Evolutionary conservation across 2,113 vertebrate species (phyloP), one percentile per base, ranked within the genome.

Genomic region (Equus przewalskii): DNA sequence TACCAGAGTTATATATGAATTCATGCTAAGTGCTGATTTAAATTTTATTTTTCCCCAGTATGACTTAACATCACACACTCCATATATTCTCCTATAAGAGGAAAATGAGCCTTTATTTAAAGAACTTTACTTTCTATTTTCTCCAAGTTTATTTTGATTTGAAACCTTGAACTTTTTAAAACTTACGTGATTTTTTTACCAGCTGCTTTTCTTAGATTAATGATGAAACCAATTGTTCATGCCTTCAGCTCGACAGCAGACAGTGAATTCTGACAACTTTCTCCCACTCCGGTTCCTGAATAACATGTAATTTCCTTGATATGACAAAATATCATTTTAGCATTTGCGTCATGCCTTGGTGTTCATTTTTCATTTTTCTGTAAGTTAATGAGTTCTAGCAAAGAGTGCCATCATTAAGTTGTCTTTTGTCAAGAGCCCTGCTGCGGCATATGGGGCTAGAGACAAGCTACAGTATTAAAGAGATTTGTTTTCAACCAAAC

Each of bases 281-380:
- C 56, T 97, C 9, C 76, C 19, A 85, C 33, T 98, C 84, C 0
- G 89, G 3, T 96, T 98, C 24, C n/a, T 76, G 49, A 96, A 30
- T 96, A 97, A 72, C 54, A 96, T 98, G 21, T 65, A 90, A 97
- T 98, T 98, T 91, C 88, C 89, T 92, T 85, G 51, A 85, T 96
- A 82, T 91, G 73, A 94, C 67, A 51, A 91, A 97, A 60, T 65
- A 95, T 26, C 58, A n/a, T 70, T 95, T 98, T 97, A 90, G 86
- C 36, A 98, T 64, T 98, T 79, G 51, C 76, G 36, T 30, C 65
- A 60, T 93, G 69, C 3, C 58, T 96, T 51, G 2, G 12, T 72
- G 85, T 19, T 94, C 49, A 73, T 89, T 97, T 94, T 95, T 96
- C 85, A 41, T 97, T 97, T 98, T 97, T 94, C 44, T 85, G 30